Evolutionary conservation across 2,888 invertebrate species (phyloP).

Genomic region (Aradus depressus): DNA sequence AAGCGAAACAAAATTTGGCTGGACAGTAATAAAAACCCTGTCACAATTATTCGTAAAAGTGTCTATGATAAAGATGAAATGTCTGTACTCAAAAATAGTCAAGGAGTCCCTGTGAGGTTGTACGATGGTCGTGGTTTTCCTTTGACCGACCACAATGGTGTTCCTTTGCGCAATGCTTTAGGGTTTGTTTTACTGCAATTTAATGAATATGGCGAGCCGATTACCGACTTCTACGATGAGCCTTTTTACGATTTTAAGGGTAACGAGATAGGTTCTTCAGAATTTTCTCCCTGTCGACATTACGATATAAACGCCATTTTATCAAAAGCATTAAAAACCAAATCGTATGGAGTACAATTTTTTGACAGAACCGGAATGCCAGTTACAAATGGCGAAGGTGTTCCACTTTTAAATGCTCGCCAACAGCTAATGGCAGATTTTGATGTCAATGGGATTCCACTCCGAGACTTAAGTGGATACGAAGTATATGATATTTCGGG

Average conservation of each 20-base stretch:
- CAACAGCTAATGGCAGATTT: constrained; percentile 18
- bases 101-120: constrained; percentile 17
- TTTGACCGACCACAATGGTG: constrained; percentile 20
- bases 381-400: constrained; percentile 18
- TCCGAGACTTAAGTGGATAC: constrained; percentile 15
- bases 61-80: constrained; percentile 15
- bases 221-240: constrained; percentile 13
- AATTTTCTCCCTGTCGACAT: constrained; percentile 18
- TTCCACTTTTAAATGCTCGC: constrained; percentile 18
- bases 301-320: too few species aligned
- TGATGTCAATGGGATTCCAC: constrained; percentile 7
- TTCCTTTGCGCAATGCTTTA: constrained; percentile 18
- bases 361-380: constrained; percentile 24
- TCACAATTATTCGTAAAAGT: constrained; percentile 16
- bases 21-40: background rate
- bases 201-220: constrained; percentile 18
- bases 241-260: constrained; percentile 19
- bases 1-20: constrained; percentile 15
- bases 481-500: constrained; percentile 20
- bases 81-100: constrained; percentile 13
- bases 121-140: constrained; percentile 22
- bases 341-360: constrained; percentile 8
- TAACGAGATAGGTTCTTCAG: constrained; percentile 6
- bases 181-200: constrained; percentile 17
- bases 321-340: background rate